Percentiles rank a stretch among this genome's conserved stretches.
Evolutionary conservation across 2,888 invertebrate species (phyloP).

Genomic region (Tridacna crocea): DNA sequence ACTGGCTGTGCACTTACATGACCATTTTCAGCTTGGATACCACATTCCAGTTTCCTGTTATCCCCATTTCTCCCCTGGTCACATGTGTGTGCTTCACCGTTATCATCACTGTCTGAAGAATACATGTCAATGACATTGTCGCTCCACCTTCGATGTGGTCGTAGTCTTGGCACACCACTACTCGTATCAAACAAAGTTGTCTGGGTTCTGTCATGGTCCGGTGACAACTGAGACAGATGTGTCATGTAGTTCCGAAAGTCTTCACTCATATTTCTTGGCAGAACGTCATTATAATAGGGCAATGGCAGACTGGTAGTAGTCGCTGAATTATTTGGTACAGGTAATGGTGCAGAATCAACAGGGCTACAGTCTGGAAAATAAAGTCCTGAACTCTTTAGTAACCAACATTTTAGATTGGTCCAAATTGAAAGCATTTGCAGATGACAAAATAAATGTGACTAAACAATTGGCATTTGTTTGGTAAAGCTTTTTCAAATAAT

Average conservation of each 20-base stretch:
- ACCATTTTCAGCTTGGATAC: neutral
- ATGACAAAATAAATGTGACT: no score
- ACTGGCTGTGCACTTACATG: neutral
- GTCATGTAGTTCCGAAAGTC: slow-evolving; percentile 75
- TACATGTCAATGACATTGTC: slow-evolving; percentile 60
- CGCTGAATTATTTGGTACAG: neutral
- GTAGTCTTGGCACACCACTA: slow-evolving; percentile 27
- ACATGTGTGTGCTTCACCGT: neutral
- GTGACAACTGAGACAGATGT: slow-evolving; percentile 71
- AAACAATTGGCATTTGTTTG: no score
- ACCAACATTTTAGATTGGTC: no score
- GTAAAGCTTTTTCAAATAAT: no score
- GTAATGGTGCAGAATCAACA: neutral
- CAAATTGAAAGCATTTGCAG: no score
- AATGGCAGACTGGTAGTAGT: neutral
- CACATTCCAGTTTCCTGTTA: neutral
- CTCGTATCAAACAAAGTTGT: slow-evolving; percentile 31
- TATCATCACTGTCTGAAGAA: slow-evolving; percentile 59
- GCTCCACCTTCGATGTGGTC: slow-evolving; percentile 36
- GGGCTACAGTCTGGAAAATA: slow-evolving; percentile 12
- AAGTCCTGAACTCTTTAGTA: neutral
- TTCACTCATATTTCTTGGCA: slow-evolving; percentile 61
- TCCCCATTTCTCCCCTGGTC: neutral
- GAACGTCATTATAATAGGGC: slow-evolving; percentile 35
- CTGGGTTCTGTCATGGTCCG: slow-evolving; percentile 49